Conservation (phyloP, 2,113 vertebrate species). For the Vulpes lagopus region DNA sequence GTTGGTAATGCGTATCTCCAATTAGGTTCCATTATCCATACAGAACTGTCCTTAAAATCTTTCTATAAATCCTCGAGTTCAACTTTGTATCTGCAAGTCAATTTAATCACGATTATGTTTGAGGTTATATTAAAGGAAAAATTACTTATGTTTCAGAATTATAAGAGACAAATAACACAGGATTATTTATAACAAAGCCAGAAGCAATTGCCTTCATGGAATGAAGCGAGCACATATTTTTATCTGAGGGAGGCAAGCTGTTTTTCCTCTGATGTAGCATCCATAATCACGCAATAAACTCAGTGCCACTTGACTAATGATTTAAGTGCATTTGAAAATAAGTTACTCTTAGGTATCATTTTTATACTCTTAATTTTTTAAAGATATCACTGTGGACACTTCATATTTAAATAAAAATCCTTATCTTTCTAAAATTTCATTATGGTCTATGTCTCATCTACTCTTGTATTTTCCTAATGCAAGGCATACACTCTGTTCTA, state of each 20-base stretch:
- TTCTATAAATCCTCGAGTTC: slow-evolving; percentile 61
- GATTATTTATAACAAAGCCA: slow-evolving; percentile 57
- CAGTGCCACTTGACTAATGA: background rate
- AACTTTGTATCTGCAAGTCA: slow-evolving; percentile 70
- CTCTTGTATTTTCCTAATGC: background rate
- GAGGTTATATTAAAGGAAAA: slow-evolving; percentile 68
- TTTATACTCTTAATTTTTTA: background rate
- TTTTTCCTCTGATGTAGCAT: background rate
- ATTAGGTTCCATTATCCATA: slow-evolving; percentile 69
- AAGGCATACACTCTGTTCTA: background rate
- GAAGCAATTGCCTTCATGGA: slow-evolving; percentile 58
- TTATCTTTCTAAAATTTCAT: background rate
- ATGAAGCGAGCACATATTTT: slow-evolving; percentile 61
- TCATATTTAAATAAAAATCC: background rate
- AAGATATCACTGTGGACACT: background rate
- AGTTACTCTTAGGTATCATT: background rate
- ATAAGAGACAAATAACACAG: slow-evolving; percentile 20
- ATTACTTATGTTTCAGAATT: slow-evolving; percentile 59
- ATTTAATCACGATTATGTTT: slow-evolving; percentile 65
- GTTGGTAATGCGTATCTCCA: slow-evolving; percentile 51
- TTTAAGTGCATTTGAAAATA: slow-evolving; percentile 17
- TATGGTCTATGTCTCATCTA: background rate
- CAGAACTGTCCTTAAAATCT: slow-evolving; percentile 2
- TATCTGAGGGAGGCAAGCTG: slow-evolving; percentile 23
- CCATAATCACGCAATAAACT: background rate